Conservation (phyloP, 1,140 invertebrate genomes). For the Dinothrombium tinctorium region DNA sequence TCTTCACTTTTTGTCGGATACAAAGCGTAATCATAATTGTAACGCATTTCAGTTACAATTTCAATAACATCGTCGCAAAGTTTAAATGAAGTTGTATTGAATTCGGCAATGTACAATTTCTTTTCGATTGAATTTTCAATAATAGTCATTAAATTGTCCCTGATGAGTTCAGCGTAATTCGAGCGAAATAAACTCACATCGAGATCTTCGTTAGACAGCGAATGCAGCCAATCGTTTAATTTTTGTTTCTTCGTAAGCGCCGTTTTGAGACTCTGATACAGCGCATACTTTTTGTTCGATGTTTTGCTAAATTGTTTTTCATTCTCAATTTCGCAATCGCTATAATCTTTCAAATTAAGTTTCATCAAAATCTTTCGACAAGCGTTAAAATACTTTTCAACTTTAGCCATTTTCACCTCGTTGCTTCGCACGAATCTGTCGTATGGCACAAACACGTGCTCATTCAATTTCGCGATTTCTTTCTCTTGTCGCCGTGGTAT, state of each 20-base stretch:
- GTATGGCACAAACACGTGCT: constrained; percentile 48
- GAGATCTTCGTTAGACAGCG: no score
- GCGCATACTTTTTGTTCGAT: neutral
- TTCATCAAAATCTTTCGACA: neutral
- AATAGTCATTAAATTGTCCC: no score
- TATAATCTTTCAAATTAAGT: neutral
- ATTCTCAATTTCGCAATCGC: neutral
- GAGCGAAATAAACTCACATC: no score
- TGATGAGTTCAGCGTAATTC: no score
- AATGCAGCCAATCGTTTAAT: neutral
- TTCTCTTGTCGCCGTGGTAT: constrained; percentile 42
- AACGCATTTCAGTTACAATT: no score
- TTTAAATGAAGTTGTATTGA: constrained; percentile 1
- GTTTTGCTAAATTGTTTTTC: neutral
- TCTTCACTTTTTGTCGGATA: no score
- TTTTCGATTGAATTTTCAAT: neutral
- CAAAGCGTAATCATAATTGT: no score
- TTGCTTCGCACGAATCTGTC: neutral
- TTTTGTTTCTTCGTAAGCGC: no score
- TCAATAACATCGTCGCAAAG: no score
- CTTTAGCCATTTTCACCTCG: neutral
- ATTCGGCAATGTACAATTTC: neutral
- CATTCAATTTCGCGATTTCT: constrained; percentile 54
- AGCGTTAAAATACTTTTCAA: constrained; percentile 6
- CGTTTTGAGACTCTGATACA: neutral